These are phyloP conservation scores for Danio albolineatus DNA, from an alignment of 2,797 vertebrate genomes.

Conservation along the genomic window DNA sequence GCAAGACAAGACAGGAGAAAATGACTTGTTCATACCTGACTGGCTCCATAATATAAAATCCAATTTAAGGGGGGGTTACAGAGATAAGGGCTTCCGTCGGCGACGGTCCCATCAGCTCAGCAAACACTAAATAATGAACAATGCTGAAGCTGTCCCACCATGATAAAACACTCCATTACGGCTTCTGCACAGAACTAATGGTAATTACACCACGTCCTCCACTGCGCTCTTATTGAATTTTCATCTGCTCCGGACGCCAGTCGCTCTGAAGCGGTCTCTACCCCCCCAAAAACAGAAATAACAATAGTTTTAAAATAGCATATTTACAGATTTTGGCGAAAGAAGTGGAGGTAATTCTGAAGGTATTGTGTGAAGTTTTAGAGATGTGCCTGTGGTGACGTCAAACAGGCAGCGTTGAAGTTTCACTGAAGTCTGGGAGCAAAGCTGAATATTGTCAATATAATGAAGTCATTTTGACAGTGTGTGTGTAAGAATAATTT, in stretches of 20 bases:
- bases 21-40: constrained; percentile 96
- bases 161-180: constrained; percentile 94
- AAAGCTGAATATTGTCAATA: constrained; percentile 1
- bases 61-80: constrained; percentile 85
- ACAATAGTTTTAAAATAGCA: constrained; percentile 61
- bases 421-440: not conserved
- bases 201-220: constrained; percentile 90
- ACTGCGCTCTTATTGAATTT: constrained; percentile 89
- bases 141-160: constrained; percentile 84
- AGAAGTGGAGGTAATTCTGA: constrained; percentile 33
- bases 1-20: constrained; percentile 85
- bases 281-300: constrained; percentile 60
- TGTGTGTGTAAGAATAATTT: not conserved
- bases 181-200: constrained; percentile 87
- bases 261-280: constrained; percentile 70
- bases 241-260: constrained; percentile 81
- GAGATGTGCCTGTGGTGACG: constrained; percentile 1
- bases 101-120: constrained; percentile 86
- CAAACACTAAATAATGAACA: constrained; percentile 99
- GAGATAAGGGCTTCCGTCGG: constrained; percentile 84
- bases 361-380: constrained; percentile 39
- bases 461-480: not conserved
- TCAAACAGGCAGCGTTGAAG: not conserved
- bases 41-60: constrained; percentile 93
- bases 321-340: constrained; percentile 51